A percentile compares a stretch with the other conserved stretches of the same genome.
These are phyloP conservation scores for Eurypyga helias DNA, from an alignment of 2,113 vertebrate genomes.

Conservation along the genomic window DNA sequence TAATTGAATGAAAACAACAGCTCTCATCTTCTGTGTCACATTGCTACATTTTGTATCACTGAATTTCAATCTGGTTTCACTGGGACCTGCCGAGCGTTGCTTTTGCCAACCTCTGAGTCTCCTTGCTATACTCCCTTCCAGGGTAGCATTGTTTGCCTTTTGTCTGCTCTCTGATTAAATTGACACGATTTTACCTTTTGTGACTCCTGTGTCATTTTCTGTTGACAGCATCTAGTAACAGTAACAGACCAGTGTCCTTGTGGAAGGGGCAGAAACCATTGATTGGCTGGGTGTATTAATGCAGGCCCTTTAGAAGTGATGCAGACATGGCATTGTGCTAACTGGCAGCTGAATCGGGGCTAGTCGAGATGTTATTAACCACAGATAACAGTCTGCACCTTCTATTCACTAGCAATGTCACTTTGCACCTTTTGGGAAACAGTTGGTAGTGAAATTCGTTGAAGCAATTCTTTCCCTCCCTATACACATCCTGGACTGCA, in stretches of 20 bases:
- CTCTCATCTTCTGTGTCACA: conserved; percentile 66
- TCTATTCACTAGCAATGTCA: conserved; percentile 81
- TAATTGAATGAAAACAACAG: conserved; percentile 73
- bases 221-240: conserved; percentile 78
- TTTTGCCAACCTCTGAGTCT: conserved; percentile 72
- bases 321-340: conserved; percentile 76
- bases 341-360: conserved; percentile 76
- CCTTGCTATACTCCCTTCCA: conserved; percentile 71
- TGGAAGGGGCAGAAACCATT: conserved; percentile 76
- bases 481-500: neutral
- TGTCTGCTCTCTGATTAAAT: conserved; percentile 81
- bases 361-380: conserved; percentile 76
- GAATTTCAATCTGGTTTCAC: conserved; percentile 74
- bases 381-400: conserved; percentile 77
- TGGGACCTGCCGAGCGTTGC: conserved; percentile 66
- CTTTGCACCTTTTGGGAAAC: conserved; percentile 68
- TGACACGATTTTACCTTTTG: conserved; percentile 81
- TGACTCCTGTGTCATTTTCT: conserved; percentile 80
- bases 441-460: conserved; percentile 48
- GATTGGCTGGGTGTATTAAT: conserved; percentile 83
- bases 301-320: conserved; percentile 76
- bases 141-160: conserved; percentile 76
- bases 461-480: conserved; percentile 50
- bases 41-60: conserved; percentile 63
- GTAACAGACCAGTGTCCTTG: conserved; percentile 79